Percentiles rank a stretch among this genome's conserved stretches.
These are phyloP conservation scores for Cyprinodon variegatus DNA, from an alignment of 2,113 vertebrate genomes.

Conservation along the genomic window DNA sequence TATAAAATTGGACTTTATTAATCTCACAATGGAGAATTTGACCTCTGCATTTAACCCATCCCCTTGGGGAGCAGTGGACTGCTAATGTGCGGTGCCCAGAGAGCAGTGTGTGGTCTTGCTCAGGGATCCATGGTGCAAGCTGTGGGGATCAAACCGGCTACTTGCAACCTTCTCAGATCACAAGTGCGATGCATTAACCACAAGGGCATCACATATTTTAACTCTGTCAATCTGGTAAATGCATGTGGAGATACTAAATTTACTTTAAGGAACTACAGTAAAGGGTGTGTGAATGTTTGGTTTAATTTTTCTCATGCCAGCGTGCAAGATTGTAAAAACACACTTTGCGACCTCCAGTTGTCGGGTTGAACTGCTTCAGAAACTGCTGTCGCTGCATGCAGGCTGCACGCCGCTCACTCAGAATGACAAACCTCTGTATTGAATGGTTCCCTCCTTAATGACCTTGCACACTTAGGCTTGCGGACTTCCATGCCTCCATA, in stretches of 20 bases:
- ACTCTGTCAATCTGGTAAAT: slow-evolving; percentile 1
- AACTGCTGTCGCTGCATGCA: slow-evolving; percentile 39
- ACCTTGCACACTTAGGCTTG: slow-evolving; percentile 66
- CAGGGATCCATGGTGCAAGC: too few species aligned
- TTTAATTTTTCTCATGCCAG: neutral
- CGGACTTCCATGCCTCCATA: slow-evolving; percentile 59
- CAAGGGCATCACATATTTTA: too few species aligned
- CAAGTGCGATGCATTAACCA: too few species aligned
- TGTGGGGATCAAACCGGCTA: too few species aligned
- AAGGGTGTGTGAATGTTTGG: neutral
- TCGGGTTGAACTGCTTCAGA: slow-evolving; percentile 21
- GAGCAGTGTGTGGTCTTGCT: too few species aligned
- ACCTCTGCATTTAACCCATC: too few species aligned
- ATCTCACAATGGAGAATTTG: too few species aligned
- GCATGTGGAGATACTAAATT: neutral
- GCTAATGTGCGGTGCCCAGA: too few species aligned
- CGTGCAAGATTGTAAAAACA: slow-evolving; percentile 30
- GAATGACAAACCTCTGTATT: slow-evolving; percentile 64
- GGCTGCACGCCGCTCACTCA: slow-evolving; percentile 38
- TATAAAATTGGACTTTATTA: too few species aligned
- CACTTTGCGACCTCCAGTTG: slow-evolving; percentile 32
- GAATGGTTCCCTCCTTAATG: slow-evolving; percentile 72
- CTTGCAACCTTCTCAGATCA: too few species aligned
- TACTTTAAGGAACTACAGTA: neutral
- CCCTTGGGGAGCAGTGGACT: too few species aligned